Evolutionary conservation across 2,888 invertebrate genomes (phyloP).

Genomic region (Rhingia rostrata): DNA sequence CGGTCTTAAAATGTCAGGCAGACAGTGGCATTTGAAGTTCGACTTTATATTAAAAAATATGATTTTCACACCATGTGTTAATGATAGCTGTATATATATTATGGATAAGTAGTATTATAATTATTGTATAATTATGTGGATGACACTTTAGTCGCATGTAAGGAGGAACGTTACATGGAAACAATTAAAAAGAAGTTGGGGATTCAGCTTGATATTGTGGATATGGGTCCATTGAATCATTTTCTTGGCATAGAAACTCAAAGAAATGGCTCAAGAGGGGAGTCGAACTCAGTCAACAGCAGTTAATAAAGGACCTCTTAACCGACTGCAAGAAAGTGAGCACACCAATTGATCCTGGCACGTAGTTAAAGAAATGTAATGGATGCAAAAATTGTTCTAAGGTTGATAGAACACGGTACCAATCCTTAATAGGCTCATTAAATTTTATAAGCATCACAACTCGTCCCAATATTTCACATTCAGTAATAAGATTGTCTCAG

Average conservation of each 20-base stretch:
- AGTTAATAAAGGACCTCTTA: not conserved
- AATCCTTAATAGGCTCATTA: conserved; percentile 30
- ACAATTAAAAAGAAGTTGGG: conserved; percentile 7
- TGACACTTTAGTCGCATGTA: conserved; percentile 10
- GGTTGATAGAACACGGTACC: conserved; percentile 8
- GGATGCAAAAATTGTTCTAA: not conserved
- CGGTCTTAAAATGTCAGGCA: conserved; percentile 27
- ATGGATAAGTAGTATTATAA: not conserved
- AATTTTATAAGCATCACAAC: conserved; percentile 17
- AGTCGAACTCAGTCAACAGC: conserved; percentile 9
- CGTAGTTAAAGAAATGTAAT: conserved; percentile 1
- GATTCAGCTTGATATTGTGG: not conserved
- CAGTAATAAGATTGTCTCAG: conserved; percentile 34
- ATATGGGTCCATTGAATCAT: conserved; percentile 13
- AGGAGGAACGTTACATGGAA: not conserved
- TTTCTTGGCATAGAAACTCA: conserved; percentile 16
- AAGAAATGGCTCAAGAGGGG: conserved; percentile 9
- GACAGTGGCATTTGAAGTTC: conserved; percentile 10
- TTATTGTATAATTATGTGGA: conserved; percentile 13
- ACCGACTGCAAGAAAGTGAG: not conserved
- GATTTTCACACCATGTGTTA: not conserved
- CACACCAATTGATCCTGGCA: conserved; percentile 11
- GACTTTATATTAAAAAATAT: not conserved
- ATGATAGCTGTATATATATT: conserved; percentile 5
- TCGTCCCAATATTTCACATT: conserved; percentile 27